Evolutionary conservation across 2,797 vertebrate genomes (phyloP), one percentile per base, ranked within the genome.

Genomic region (Enteromius paludinosus): DNA sequence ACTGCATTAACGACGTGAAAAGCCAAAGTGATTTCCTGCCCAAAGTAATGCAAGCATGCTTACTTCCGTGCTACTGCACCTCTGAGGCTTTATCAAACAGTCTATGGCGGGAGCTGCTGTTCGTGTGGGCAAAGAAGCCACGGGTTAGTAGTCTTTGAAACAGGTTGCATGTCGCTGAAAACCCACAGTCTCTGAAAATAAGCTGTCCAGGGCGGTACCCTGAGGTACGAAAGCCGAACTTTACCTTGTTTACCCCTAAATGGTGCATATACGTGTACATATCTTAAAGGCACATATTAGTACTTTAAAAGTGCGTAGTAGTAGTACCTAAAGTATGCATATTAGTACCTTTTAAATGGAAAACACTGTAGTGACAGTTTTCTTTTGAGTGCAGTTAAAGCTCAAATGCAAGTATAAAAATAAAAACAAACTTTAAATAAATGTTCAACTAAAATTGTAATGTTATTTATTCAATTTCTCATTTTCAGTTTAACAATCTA

Each of bases 41-140:
- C 15, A 54, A 56, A 59, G 3, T 0, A 59, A 59, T 56, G 28
- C 56, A 61, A 25, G 79, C 35, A 1, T 62, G 79, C 69, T 64
- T 62, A 64, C 56, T 73, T 81, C 69, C 69, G 79, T 72, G 43
- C 78, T 47, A 10, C 45, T 79, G 75, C 49, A 68, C 61, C 12
- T 47, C 25, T 43, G 43, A 12, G 33, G 78, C 3, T 79, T 69
- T 78, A 20, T 79, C 35, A 70, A 70, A 33, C 33, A 0, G 1
- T 41, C 1, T 23, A 38, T 52, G 30, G 43, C 30, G 56, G 30
- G 43, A 74, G 17, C 62, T 64, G 45, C 28, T 65, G 41, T 9
- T 35, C 25, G 43, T 23, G 71, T 18, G 30, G 43, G 54, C 20
- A 45, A 71, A 81, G 2, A 28, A 65, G 59, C 68, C 25, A 45